These are phyloP conservation scores for Neuroscelio doddi DNA, from an alignment of 2,888 invertebrate species.

Conservation along the genomic window DNA sequence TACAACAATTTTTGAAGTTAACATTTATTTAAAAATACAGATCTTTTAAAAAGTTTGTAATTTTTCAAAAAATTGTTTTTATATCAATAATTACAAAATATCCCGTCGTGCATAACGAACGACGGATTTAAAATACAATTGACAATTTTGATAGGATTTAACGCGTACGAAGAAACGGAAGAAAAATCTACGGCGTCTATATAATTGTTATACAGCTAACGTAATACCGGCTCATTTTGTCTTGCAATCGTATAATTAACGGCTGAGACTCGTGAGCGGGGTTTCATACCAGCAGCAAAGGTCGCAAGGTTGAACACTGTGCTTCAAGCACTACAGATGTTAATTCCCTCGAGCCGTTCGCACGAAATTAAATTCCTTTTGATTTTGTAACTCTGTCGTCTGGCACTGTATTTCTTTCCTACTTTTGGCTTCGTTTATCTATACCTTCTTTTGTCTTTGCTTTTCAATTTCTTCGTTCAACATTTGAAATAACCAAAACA, in stretches of 20 bases:
- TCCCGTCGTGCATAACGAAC: not conserved
- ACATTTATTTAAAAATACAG: not conserved
- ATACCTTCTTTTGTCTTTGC: not conserved
- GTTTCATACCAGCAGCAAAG: slow-evolving; percentile 24
- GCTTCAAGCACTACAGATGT: slow-evolving; percentile 56
- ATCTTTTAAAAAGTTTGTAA: not conserved
- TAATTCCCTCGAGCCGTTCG: slow-evolving; percentile 43
- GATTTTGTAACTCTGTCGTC: slow-evolving; percentile 45
- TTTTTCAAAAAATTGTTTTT: no score
- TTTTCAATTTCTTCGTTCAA: not conserved
- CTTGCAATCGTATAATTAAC: slow-evolving; percentile 49
- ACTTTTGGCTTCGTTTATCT: slow-evolving; percentile 3
- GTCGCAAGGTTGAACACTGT: slow-evolving; percentile 36
- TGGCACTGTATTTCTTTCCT: slow-evolving; percentile 12
- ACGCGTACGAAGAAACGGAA: slow-evolving; percentile 14
- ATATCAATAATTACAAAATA: no score
- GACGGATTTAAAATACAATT: not conserved
- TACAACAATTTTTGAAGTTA: not conserved
- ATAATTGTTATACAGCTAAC: slow-evolving; percentile 37
- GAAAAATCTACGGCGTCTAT: slow-evolving; percentile 23
- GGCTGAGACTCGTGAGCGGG: slow-evolving; percentile 32
- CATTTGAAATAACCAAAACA: no score
- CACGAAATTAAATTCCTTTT: slow-evolving; percentile 54
- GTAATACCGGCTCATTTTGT: slow-evolving; percentile 30
- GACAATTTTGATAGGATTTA: no score